Evolutionary conservation across 1,140 invertebrate genomes (phyloP), one percentile per base, ranked within the genome.

Genomic region (Artemia franciscana): DNA sequence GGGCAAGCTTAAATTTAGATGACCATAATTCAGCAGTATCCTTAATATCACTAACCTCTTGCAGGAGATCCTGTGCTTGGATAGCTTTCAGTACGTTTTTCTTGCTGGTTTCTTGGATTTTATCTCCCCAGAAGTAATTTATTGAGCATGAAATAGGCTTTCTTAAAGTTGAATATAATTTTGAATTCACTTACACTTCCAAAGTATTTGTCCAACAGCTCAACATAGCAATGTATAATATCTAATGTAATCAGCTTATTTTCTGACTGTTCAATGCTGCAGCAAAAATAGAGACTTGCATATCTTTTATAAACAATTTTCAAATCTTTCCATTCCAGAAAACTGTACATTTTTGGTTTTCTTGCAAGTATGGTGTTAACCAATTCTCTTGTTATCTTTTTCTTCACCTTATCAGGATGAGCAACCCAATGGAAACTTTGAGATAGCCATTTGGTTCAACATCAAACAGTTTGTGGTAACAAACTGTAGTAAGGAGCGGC

Each of bases 111-210:
- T 99, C 95, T 74, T 98, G 94, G 62, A 99, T 86, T 76, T 98
- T 94, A 4, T 95, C 95, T 23, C n/a, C 94, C 95, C 23, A 98
- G 80, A 39, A 98, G 75, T 64, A 99, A 76, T 76, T 99, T 95
- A 71, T 99, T 95, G 65, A 98, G 76, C 71, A 99, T 98, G 73
- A 98, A 98, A 74, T 98, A 98, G 0, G 95, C 95, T 73, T 98
- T 99, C 76, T 99, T 95, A 78, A 98, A 98, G 75, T 99, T 98
- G 77, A 98, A 99, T 68, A 99, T 99, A 28, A 99, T 99, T 73
- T 98, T 95, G 71, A 99, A 72, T 74, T 99, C 95, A 87, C 91
- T 84, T 81, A 98, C 94, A 83, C 92, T 97, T 71, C 95, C 95
- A 82, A 99, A 99, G 76, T 99, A 98, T 78, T 98, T 98, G 75